Percentiles rank a stretch among this genome's conserved stretches.
Evolutionary conservation across 2,113 vertebrate genomes (phyloP).

Genomic region (Tachycineta bicolor): DNA sequence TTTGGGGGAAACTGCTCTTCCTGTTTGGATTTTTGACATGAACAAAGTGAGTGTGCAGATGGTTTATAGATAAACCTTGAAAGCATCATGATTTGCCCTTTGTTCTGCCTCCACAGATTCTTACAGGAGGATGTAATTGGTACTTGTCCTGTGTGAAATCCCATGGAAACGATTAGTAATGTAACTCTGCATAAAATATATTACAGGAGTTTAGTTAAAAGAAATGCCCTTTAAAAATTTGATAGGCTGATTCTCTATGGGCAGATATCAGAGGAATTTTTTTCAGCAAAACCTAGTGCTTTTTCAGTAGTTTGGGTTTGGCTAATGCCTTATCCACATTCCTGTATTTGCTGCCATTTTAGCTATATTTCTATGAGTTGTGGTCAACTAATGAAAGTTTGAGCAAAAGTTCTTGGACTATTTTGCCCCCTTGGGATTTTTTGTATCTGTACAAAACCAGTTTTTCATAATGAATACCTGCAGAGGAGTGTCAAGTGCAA

Average conservation of each 20-base stretch:
- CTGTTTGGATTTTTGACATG: not conserved
- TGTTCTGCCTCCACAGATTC: not conserved
- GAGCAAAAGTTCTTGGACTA: not conserved
- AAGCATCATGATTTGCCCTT: not conserved
- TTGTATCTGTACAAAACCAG: not conserved
- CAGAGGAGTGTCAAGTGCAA: not conserved
- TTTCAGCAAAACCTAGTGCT: not conserved
- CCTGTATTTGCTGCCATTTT: not conserved
- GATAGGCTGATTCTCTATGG: not conserved
- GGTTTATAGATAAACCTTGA: not conserved
- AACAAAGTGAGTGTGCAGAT: not conserved
- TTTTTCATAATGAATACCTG: not conserved
- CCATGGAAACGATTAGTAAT: conserved; percentile 13
- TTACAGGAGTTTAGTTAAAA: conserved; percentile 37
- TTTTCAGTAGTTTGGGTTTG: not conserved
- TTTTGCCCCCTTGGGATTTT: not conserved
- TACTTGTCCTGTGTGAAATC: not conserved
- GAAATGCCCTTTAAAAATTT: conserved; percentile 34
- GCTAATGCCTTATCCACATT: not conserved
- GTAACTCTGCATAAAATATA: not conserved
- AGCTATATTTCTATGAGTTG: not conserved
- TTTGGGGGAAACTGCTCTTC: not conserved
- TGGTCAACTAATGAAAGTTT: not conserved
- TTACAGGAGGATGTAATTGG: not conserved
- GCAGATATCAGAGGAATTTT: not conserved